A percentile compares a stretch with the other conserved stretches of the same genome.
phyloP scores from a whole-genome alignment of 2,113 vertebrate genomes.

The Gorilla gorilla region DNA sequence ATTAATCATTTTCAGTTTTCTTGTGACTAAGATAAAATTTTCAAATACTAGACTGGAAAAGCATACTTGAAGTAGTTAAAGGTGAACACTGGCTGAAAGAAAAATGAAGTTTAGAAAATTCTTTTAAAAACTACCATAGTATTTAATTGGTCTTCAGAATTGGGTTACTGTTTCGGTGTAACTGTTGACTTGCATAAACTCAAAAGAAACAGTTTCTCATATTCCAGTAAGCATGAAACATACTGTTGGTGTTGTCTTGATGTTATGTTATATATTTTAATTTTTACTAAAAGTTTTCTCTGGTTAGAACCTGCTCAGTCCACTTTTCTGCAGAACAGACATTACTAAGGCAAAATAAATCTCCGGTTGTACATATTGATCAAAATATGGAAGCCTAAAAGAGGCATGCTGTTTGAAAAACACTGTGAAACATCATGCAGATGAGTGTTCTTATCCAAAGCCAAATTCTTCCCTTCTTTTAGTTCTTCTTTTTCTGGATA shows the following conservation, averaged over 20 bases:
- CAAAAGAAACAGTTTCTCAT: not conserved
- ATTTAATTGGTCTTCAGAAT: not conserved
- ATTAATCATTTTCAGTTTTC: not conserved
- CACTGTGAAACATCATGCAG: not conserved
- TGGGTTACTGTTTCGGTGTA: not conserved
- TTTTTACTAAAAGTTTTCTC: conserved; percentile 3
- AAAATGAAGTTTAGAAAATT: not conserved
- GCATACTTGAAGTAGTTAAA: not conserved
- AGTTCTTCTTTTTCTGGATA: not conserved
- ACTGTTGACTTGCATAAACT: not conserved
- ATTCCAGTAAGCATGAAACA: not conserved
- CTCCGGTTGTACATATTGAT: not conserved
- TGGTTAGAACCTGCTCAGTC: not conserved
- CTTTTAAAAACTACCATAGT: not conserved
- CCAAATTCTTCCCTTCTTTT: not conserved
- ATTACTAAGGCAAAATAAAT: conserved; percentile 29
- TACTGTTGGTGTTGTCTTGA: not conserved
- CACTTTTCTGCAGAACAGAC: not conserved
- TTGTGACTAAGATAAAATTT: not conserved
- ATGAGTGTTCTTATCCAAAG: not conserved
- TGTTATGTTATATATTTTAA: not conserved
- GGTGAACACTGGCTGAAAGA: not conserved
- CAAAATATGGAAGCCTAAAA: not conserved
- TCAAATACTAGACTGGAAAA: not conserved
- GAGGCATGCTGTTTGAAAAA: not conserved